Evolutionary conservation across 2,113 vertebrate species (phyloP), one percentile per base, ranked within the genome.

Genomic region (Oncorhynchus clarkii): DNA sequence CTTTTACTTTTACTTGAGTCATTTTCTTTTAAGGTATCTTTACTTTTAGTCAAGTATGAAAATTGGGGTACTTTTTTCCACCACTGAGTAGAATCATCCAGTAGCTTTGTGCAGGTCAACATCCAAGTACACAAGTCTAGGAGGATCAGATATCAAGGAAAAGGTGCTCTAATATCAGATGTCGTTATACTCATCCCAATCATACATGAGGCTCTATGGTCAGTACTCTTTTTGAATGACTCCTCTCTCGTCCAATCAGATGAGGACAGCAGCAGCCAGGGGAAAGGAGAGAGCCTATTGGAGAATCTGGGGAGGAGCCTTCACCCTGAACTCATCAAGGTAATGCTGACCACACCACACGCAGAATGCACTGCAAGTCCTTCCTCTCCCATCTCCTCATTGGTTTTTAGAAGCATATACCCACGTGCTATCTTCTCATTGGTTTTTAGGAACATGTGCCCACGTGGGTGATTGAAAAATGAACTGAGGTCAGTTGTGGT

Each of bases 291-390:
- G 82, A 95, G 93, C 83, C 93, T 95, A 84, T 88, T 95, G 90
- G 97, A 98, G 85, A 96, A 94, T 84, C 90, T 96, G 86, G 97
- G 97, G 81, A 94, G 96, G 72, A 97, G 95, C 90, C 93, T 99
- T 89, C 96, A 98, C 70, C 96, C 95, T 0, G 97, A 99, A 88
- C 93, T 99, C 45, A 93, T 96, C 90, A 99, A 99, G 97, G 98
- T 99, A 26, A 27, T 22, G 26, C 34, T 34, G 34, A 34, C 34
- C 34, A 34, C 34, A 34, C 34, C 34, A 34, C 34, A 5, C 2
- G 2, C 34, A 34, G 34, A 34, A 34, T 6, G 31, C 5, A 6
- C 31, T 34, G 31, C 31, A 34, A 34, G 34, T 7, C 34, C 34
- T 34, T 7, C 34, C 34, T 7, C 34, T 34, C 34, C 34, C 34